These are phyloP conservation scores for Diploscapter pachys DNA, from an alignment of 1,140 invertebrate species.

Conservation along the genomic window DNA sequence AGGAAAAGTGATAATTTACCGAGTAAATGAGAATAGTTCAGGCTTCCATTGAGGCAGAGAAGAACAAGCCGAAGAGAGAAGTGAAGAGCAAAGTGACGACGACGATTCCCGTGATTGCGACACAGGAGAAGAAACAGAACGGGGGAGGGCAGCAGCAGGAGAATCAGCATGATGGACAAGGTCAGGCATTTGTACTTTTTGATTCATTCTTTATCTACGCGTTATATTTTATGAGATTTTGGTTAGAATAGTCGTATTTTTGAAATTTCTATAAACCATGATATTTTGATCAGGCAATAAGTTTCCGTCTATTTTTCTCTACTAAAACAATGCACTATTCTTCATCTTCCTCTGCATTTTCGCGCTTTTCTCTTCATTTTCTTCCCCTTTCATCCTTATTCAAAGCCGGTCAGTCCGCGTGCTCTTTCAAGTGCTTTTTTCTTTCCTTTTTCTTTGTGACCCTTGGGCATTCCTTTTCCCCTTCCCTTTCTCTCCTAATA, in stretches of 20 bases:
- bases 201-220: no score
- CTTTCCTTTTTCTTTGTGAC: no score
- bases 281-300: no score
- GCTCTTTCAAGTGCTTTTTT: not conserved
- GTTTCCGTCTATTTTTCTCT: no score
- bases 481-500: no score
- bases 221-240: no score
- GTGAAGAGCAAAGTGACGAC: constrained; percentile 28
- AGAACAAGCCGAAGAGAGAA: constrained; percentile 39
- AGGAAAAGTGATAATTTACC: constrained; percentile 4
- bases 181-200: no score
- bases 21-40: constrained; percentile 12
- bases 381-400: not conserved
- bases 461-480: no score
- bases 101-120: constrained; percentile 20
- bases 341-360: not conserved
- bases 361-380: not conserved
- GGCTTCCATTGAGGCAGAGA: constrained; percentile 40
- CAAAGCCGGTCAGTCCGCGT: not conserved
- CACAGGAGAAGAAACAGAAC: constrained; percentile 27
- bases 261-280: no score
- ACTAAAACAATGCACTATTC: not conserved
- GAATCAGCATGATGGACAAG: no score
- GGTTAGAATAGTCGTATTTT: no score
- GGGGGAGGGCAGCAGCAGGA: constrained; percentile 14